A percentile compares a stretch with the other conserved stretches of the same genome.
Evolutionary conservation across 2,797 vertebrate genomes (phyloP).

Genomic region (Fratercula arctica): DNA sequence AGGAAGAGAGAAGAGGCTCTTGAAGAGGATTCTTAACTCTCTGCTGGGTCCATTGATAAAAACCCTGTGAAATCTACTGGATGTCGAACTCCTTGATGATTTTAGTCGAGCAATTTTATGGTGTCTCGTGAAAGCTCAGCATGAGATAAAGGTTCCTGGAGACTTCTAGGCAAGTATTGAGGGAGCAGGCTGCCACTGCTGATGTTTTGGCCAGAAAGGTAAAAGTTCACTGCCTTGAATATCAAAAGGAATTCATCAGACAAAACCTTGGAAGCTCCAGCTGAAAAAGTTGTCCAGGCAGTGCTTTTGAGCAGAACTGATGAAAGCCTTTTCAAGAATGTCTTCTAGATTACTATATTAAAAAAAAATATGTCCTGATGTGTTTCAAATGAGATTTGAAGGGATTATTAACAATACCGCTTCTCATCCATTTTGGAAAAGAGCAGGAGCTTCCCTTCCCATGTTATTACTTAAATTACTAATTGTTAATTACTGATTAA

Average conservation of each 20-base stretch:
- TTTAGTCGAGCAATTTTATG: not conserved
- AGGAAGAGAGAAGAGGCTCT: conserved; percentile 6
- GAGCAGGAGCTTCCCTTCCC: not conserved
- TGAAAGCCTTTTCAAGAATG: not conserved
- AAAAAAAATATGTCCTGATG: not conserved
- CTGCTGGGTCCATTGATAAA: conserved; percentile 57
- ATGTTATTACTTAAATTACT: not conserved
- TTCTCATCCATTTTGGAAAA: not conserved
- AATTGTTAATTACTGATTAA: not conserved
- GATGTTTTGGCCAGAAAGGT: conserved; percentile 17
- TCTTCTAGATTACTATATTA: not conserved
- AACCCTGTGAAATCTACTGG: conserved; percentile 43
- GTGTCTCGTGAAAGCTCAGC: conserved; percentile 52
- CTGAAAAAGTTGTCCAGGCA: not conserved
- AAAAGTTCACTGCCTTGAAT: conserved; percentile 17
- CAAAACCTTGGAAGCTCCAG: not conserved
- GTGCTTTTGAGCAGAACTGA: not conserved
- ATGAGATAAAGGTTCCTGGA: conserved; percentile 38
- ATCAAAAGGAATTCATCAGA: conserved; percentile 29
- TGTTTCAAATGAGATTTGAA: not conserved
- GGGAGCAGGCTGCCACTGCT: not conserved
- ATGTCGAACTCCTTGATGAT: conserved; percentile 38
- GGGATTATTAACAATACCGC: not conserved
- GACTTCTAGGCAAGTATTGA: conserved; percentile 16
- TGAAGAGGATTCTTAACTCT: conserved; percentile 50